A percentile compares a stretch with the other conserved stretches of the same genome.
These are phyloP conservation scores for Anser brachyrhynchus DNA, from an alignment of 2,113 vertebrate genomes.

Conservation along the genomic window DNA sequence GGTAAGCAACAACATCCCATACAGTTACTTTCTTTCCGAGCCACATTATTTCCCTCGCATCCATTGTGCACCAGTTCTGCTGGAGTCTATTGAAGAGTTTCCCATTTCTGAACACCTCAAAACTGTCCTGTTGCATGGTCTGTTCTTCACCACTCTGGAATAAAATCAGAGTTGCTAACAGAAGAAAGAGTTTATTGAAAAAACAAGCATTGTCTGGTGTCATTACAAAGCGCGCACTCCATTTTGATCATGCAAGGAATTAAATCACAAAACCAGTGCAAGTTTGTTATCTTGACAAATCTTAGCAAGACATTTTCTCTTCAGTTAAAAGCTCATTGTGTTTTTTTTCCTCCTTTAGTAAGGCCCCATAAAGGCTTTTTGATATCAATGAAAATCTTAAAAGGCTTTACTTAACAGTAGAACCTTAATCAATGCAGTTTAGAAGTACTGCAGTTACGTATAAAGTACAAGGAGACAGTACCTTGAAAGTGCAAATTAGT, in stretches of 20 bases:
- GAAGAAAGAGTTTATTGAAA: constrained; percentile 26
- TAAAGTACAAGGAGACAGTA: constrained; percentile 45
- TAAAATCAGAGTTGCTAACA: neutral
- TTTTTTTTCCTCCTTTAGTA: constrained; percentile 54
- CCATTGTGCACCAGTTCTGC: neutral
- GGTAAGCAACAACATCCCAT: neutral
- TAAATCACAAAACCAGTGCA: constrained; percentile 51
- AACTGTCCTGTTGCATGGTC: neutral
- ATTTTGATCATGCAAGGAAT: constrained; percentile 60
- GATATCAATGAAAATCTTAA: constrained; percentile 63
- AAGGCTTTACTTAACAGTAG: constrained; percentile 67
- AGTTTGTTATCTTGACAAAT: constrained; percentile 64
- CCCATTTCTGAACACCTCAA: neutral
- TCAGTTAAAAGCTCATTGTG: constrained; percentile 63
- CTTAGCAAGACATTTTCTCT: constrained; percentile 60
- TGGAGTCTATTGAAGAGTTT: neutral
- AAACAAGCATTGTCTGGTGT: constrained; percentile 24
- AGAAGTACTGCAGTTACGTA: constrained; percentile 5
- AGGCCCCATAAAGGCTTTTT: constrained; percentile 51
- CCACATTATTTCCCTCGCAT: neutral
- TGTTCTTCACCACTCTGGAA: neutral
- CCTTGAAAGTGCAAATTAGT: constrained; percentile 63
- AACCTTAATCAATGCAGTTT: constrained; percentile 67
- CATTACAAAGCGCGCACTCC: neutral
- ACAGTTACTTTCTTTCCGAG: neutral